phyloP scores from a whole-genome alignment of 1,140 invertebrate genomes.

The Conus betulinus region DNA sequence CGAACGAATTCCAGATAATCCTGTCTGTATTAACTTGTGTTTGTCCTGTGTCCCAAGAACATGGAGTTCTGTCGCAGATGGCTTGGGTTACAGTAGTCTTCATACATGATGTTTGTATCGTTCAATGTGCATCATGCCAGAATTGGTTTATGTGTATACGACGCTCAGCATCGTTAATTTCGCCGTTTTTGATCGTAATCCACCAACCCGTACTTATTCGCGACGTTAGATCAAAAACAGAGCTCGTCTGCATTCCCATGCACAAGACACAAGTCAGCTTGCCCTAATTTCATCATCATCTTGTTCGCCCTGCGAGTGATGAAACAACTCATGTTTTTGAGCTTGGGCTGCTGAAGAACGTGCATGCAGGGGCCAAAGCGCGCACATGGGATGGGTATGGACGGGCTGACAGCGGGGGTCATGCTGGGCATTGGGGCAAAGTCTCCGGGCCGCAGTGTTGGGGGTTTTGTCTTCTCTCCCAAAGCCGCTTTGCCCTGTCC shows the following conservation, averaged over 20 bases:
- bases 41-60: too few species aligned
- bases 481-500: background rate
- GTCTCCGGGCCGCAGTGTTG: background rate
- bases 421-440: background rate
- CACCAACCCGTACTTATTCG: background rate
- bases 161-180: too few species aligned
- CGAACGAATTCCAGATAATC: too few species aligned
- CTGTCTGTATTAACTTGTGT: too few species aligned
- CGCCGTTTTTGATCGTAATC: too few species aligned
- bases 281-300: slow-evolving; percentile 10
- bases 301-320: background rate
- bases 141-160: too few species aligned
- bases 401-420: background rate
- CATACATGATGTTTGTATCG: too few species aligned
- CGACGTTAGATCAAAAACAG: background rate
- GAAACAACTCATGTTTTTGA: background rate
- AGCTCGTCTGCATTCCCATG: background rate
- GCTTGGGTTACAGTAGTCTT: too few species aligned
- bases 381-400: background rate
- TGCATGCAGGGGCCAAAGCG: background rate
- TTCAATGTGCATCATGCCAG: too few species aligned
- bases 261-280: background rate
- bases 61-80: too few species aligned
- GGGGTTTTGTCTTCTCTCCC: background rate
- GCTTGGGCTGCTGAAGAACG: background rate